These are phyloP conservation scores for Entomobrya multifasciata DNA, from an alignment of 2,888 invertebrate species.

Conservation along the genomic window DNA sequence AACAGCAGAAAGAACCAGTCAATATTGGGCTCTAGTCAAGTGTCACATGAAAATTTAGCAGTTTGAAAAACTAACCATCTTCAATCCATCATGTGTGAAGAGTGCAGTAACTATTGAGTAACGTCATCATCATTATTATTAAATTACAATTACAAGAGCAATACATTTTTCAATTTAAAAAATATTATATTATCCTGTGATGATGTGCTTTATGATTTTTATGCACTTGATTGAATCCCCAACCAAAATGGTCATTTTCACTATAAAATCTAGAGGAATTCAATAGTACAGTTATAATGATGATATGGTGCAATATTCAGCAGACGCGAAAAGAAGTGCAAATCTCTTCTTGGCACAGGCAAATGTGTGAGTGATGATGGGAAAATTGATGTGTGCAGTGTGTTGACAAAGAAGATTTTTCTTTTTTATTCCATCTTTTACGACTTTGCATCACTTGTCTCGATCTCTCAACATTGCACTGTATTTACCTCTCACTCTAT, in stretches of 20 bases:
- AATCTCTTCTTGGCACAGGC: background rate
- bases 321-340: background rate
- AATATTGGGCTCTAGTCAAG: background rate
- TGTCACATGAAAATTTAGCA: background rate
- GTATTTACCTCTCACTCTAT: too few species aligned
- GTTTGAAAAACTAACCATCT: background rate
- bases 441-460: background rate
- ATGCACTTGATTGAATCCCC: constrained; percentile 58
- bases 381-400: constrained; percentile 17
- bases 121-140: constrained; percentile 19
- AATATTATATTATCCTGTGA: background rate
- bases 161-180: constrained; percentile 18
- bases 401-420: constrained; percentile 45
- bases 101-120: background rate
- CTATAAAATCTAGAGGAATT: constrained; percentile 18
- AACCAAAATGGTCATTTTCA: constrained; percentile 59
- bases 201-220: constrained; percentile 29
- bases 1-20: background rate
- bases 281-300: background rate
- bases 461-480: background rate
- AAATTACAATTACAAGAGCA: background rate
- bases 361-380: constrained; percentile 46
- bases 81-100: background rate
- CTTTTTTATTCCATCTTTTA: constrained; percentile 32
- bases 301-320: background rate